phyloP scores from a whole-genome alignment of 1,140 invertebrate genomes.

The Conopomorpha cramerella region DNA sequence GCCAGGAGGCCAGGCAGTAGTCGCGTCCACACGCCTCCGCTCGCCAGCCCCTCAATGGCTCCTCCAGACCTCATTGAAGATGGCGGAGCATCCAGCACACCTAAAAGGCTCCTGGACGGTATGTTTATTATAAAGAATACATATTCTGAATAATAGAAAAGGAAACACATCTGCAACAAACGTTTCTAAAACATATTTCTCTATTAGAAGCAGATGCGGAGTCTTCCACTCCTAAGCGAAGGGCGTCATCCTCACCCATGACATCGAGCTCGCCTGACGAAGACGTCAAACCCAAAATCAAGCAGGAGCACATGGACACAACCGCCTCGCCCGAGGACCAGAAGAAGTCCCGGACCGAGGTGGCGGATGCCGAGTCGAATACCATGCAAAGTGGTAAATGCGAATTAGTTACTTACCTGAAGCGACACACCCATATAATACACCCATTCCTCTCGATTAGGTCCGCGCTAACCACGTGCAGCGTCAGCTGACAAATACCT shows the following conservation, averaged over 20 bases:
- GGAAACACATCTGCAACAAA: neutral
- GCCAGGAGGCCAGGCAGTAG: conserved; percentile 61
- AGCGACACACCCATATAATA: too few species aligned
- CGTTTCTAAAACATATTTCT: neutral
- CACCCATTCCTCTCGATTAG: too few species aligned
- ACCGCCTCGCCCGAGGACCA: conserved; percentile 63
- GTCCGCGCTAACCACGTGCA: too few species aligned
- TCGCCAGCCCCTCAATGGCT: conserved; percentile 64
- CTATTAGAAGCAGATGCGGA: conserved; percentile 49
- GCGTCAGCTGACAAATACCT: conserved; percentile 19
- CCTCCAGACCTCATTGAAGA: conserved; percentile 67
- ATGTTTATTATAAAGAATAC: conserved; percentile 11
- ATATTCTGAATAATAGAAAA: neutral
- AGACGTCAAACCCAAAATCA: conserved; percentile 74
- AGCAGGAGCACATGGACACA: conserved; percentile 70
- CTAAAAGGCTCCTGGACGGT: conserved; percentile 68
- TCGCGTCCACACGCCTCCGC: conserved; percentile 67
- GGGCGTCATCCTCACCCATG: conserved; percentile 67
- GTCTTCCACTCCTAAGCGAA: conserved; percentile 65
- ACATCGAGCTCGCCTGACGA: conserved; percentile 65
- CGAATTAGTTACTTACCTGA: too few species aligned
- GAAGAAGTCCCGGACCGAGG: conserved; percentile 78
- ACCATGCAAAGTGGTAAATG: conserved; percentile 88
- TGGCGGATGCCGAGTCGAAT: conserved; percentile 85
- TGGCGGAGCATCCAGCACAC: conserved; percentile 70